Evolutionary conservation across 2,888 invertebrate species (phyloP), one percentile per base, ranked within the genome.

Genomic region (Dyspetes luteomarginatus): DNA sequence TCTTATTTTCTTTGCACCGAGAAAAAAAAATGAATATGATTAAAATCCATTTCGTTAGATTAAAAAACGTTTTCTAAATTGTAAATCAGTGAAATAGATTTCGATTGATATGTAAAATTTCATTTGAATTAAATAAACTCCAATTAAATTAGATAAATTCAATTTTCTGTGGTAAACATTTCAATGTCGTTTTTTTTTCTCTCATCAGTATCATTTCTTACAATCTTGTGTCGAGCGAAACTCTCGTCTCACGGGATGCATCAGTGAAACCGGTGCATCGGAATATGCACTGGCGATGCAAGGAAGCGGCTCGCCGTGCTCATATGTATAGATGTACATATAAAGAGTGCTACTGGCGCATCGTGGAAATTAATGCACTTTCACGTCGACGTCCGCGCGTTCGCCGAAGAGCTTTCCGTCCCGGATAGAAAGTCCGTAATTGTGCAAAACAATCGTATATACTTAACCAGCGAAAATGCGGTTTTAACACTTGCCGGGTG

Each of bases 281-380:
- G 4, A 26, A 62, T 62, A 43, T 62, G 52, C 17, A 73, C 36
- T 64, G 62, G 52, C 60, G 60, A 50, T 76, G 52, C 78, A 76
- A 65, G 75, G 60, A 28, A 78, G 62, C 73, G 76, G 17, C 50
- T 64, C 77, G 19, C 15, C 41, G 17, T n/a, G 5, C 28, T 12
- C 56, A 77, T 43, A 62, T 30, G 24, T 43, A 48, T 15, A 43
- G 2, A 43, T 28, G 22, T n/a, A 36, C 22, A 36, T 7, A 41
- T 55, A 15, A 72, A 58, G 50, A 62, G 15, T 48, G 28, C 52
- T 41, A 36, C 52, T 64, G 67, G 73, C 62, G 78, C 78, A 76
- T 64, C 67, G 71, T 78, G 82, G 78, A 83, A 86, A 84, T 85
- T 84, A 85, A 84, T 84, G 82, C 84, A 85, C 88, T 88, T 88